Evolutionary conservation across 2,888 invertebrate species (phyloP), one percentile per base, ranked within the genome.

Genomic region (Sabatieria punctata): DNA sequence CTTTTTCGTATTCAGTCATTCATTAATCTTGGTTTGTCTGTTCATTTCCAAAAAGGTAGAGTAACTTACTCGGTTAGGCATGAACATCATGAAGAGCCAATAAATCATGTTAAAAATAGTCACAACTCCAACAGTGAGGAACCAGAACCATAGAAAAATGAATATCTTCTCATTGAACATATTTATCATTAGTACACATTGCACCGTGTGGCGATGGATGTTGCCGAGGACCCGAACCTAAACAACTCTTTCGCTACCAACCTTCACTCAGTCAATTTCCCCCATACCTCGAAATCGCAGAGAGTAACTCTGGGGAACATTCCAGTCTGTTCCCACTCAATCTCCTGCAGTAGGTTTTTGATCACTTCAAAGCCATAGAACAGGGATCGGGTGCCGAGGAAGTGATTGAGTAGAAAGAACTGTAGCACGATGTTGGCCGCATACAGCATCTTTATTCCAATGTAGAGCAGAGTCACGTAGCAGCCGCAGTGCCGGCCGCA

Each of bases 111-210:
- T 64, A 49, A 55, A 58, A 1, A 63, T 55, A 4, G 62, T 64
- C 36, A 64, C 58, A 6, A 61, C 49, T 33, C 62, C 63, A 23
- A 65, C 59, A 13, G 59, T 58, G 8, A 65, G 50, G 46, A 64
- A 64, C 64, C 64, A 65, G 49, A 64, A 64, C 61, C 58, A 60
- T 1, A 58, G 51, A 45, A 60, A 60, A 15, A 58, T 49, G 50
- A 60, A 58, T 11, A 58, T 60, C 48, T 64, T 64, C 51, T 62
- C 61, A 47, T 62, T 62, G 55, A 62, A 61, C 62, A 61, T 63
- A 49, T 63, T 63, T 48, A 63, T 64, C 63, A 64, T 64, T 11
- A 63, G 52, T 13, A 63, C 63, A 37, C 63, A 63, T 49, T 63
- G 63, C 1, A 63, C 63, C 11, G 63, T 63, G 52, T 63, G 63